A percentile compares a stretch with the other conserved stretches of the same genome.
These are phyloP conservation scores for Macquaria australasica DNA, from an alignment of 2,113 vertebrate genomes.

Conservation along the genomic window DNA sequence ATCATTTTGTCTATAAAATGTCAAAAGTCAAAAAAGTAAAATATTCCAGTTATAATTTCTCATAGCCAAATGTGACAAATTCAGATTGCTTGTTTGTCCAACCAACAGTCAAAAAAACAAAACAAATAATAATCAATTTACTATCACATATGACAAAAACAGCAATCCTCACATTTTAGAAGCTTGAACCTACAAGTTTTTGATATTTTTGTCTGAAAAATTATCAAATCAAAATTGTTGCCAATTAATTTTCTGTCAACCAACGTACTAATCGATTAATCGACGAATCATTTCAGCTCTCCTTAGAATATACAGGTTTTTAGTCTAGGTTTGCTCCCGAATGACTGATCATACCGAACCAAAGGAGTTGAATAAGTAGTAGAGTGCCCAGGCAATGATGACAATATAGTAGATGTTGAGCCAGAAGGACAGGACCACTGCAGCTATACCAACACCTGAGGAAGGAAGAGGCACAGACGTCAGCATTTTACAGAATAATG, in stretches of 20 bases:
- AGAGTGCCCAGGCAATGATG: constrained; percentile 94
- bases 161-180: background rate
- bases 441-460: constrained; percentile 90
- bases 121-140: no score
- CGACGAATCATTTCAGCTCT: no score
- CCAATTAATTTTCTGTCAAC: no score
- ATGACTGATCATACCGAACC: constrained; percentile 76
- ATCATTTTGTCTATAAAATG: background rate
- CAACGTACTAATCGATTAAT: no score
- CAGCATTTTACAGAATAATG: background rate
- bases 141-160: background rate
- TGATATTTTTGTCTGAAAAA: background rate
- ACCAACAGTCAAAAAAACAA: no score
- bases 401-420: constrained; percentile 95
- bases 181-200: background rate
- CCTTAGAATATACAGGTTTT: background rate
- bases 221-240: no score
- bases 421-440: constrained; percentile 92
- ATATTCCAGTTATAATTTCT: no score
- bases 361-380: constrained; percentile 94
- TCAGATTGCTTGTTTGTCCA: no score
- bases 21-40: background rate
- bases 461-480: background rate
- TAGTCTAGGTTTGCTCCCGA: background rate
- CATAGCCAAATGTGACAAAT: no score